A percentile compares a stretch with the other conserved stretches of the same genome.
These are phyloP conservation scores for Bubo scandiacus DNA, from an alignment of 2,113 vertebrate genomes.

Conservation along the genomic window DNA sequence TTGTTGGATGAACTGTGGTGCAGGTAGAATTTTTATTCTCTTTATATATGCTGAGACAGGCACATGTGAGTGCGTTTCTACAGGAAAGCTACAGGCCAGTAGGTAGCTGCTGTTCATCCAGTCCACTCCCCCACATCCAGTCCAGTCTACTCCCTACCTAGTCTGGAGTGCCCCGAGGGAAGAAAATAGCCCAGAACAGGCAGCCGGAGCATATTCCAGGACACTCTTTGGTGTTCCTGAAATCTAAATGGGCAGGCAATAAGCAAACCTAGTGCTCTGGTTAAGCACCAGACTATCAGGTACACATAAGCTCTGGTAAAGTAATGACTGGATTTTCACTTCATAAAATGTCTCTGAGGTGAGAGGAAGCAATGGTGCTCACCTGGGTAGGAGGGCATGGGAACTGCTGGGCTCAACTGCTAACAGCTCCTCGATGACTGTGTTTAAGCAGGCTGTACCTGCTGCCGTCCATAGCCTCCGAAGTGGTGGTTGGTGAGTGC, in stretches of 20 bases:
- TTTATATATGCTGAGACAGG: background rate
- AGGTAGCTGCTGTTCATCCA: background rate
- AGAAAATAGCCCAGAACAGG: background rate
- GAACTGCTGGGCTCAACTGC: background rate
- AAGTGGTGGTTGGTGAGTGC: background rate
- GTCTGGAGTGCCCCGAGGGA: background rate
- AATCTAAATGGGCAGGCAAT: background rate
- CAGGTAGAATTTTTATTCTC: background rate
- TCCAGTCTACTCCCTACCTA: rapidly evolving
- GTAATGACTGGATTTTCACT: background rate
- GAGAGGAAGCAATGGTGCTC: background rate
- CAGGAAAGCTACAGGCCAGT: background rate
- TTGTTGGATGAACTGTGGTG: background rate
- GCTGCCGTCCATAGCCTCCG: background rate
- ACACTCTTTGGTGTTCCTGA: background rate
- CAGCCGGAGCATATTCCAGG: background rate
- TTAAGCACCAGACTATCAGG: background rate
- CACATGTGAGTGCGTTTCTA: background rate
- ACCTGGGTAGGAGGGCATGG: background rate
- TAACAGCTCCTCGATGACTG: background rate
- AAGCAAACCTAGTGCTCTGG: background rate
- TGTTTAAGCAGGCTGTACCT: background rate
- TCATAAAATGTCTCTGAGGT: too few relatives aligned
- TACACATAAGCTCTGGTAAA: background rate
- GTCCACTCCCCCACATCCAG: too few relatives aligned